Conservation (phyloP, 2,888 invertebrate genomes). For the Conistra vaccinii region DNA sequence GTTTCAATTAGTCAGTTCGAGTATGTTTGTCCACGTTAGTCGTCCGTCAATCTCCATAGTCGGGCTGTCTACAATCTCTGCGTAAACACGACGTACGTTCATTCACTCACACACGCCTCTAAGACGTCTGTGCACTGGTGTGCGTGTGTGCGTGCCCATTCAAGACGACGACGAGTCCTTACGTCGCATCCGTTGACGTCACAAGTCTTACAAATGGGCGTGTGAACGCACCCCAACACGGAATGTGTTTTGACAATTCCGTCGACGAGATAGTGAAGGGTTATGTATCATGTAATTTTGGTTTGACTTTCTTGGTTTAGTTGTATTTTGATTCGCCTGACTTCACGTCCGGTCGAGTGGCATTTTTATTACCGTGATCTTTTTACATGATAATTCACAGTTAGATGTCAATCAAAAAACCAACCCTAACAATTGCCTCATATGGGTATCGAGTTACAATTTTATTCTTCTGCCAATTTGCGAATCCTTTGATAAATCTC, state of each 20-base stretch:
- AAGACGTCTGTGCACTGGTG: slow-evolving; percentile 67
- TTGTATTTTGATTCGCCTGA: slow-evolving; percentile 59
- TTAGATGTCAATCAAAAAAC: slow-evolving; percentile 40
- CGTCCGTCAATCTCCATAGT: slow-evolving; percentile 84
- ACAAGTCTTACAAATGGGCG: slow-evolving; percentile 86
- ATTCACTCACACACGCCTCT: slow-evolving; percentile 79
- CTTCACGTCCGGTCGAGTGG: slow-evolving; percentile 60
- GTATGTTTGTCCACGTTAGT: slow-evolving; percentile 78
- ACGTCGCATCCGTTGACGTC: slow-evolving; percentile 87
- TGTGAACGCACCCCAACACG: slow-evolving; percentile 82
- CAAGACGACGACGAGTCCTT: slow-evolving; percentile 84
- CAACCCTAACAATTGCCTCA: slow-evolving; percentile 24
- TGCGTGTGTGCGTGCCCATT: slow-evolving; percentile 85
- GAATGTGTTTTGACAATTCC: slow-evolving; percentile 82
- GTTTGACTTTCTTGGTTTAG: slow-evolving; percentile 58
- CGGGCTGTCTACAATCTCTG: slow-evolving; percentile 74
- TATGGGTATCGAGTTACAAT: slow-evolving; percentile 37
- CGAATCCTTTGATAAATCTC: slow-evolving; percentile 23
- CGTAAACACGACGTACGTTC: slow-evolving; percentile 80
- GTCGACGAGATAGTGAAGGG: slow-evolving; percentile 81
- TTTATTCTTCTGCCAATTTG: slow-evolving; percentile 39
- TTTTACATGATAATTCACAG: slow-evolving; percentile 35
- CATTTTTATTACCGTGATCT: slow-evolving; percentile 33
- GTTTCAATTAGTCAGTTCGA: slow-evolving; percentile 81
- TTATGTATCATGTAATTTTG: slow-evolving; percentile 78